These are phyloP conservation scores for Galerucella pusilla DNA, from an alignment of 2,888 invertebrate genomes.

Conservation along the genomic window DNA sequence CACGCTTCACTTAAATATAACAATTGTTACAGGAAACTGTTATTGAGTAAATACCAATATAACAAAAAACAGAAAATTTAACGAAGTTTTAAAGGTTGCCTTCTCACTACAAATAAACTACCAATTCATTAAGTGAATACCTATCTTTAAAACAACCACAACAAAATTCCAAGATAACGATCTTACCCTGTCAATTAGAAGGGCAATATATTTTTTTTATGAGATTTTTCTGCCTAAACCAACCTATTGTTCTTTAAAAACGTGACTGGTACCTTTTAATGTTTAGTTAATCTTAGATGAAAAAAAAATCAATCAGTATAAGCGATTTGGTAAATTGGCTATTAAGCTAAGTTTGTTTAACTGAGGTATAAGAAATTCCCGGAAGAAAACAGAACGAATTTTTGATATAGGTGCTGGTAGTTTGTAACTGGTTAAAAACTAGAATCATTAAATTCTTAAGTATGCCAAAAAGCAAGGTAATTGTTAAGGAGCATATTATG, in stretches of 20 bases:
- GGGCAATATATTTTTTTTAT: not conserved
- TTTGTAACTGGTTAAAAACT: too few species aligned
- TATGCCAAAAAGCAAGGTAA: too few species aligned
- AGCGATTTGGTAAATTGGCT: conserved; percentile 2
- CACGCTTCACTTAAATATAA: too few species aligned
- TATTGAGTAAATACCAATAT: too few species aligned
- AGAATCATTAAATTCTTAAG: too few species aligned
- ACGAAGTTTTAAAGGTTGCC: too few species aligned
- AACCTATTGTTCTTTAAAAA: conserved; percentile 2
- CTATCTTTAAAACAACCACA: not conserved
- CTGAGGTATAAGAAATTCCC: not conserved
- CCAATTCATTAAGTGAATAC: not conserved
- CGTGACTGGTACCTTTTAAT: not conserved
- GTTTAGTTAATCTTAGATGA: not conserved
- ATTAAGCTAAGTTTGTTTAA: not conserved
- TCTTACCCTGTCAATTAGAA: not conserved
- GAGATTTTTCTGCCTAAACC: not conserved
- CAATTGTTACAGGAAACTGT: too few species aligned
- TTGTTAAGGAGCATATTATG: too few species aligned
- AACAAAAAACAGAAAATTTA: too few species aligned
- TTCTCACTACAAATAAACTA: not conserved
- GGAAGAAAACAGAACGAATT: not conserved
- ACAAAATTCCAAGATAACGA: conserved; percentile 1
- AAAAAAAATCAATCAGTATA: not conserved
- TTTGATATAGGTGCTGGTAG: not conserved